Base-by-base conservation (phyloP, 2,888 invertebrate species). In the Eulithis testata region DNA sequence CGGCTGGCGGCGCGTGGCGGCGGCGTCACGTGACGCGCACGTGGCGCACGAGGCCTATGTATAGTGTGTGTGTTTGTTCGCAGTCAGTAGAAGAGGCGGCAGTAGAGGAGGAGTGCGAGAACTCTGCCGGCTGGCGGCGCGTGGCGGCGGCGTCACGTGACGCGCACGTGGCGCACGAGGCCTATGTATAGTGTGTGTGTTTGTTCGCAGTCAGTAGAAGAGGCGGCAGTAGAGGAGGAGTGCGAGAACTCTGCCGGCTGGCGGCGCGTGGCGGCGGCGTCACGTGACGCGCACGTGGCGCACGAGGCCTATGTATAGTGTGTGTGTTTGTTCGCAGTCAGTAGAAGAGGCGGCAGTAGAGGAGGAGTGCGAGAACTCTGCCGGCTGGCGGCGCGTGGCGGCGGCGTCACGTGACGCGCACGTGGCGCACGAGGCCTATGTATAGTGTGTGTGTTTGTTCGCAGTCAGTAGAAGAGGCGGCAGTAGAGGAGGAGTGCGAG, bases 21-120 rank as follows among this genome's bases (percentile, higher is more conserved):
- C 72, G 9, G 63, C 69, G 45, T 84, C 78, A 70, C 59, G 66
- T 44, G 82, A 79, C 40, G 76, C 86, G 68, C 87, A 87, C 78
- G 86, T 90, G 37, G 95, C 98, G 73, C 99, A 99, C 87, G 99
- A 99, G 94, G 96, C 98, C 89, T n/a, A n/a, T n/a, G n/a, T n/a
- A n/a, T n/a, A n/a, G n/a, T n/a, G n/a, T n/a, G n/a, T n/a, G n/a
- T n/a, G n/a, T n/a, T n/a, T n/a, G 6, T 31, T 6, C 31, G 1
- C 60, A 67, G 64, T 8, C 56, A 6, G 5, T 58, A 21, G 63
- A 60, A 47, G 63, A 62, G 3, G 56, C 43, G 50, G 56, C 8
- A n/a, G 71, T 57, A 37, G 77, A 73, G 3, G 74, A 67, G 14
- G 76, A 77, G 2, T 53, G 57, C 4, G 78, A 79, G 69, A 73